Conservation (phyloP, 2,797 vertebrate genomes). For the Neosilurus hyrtlii region DNA sequence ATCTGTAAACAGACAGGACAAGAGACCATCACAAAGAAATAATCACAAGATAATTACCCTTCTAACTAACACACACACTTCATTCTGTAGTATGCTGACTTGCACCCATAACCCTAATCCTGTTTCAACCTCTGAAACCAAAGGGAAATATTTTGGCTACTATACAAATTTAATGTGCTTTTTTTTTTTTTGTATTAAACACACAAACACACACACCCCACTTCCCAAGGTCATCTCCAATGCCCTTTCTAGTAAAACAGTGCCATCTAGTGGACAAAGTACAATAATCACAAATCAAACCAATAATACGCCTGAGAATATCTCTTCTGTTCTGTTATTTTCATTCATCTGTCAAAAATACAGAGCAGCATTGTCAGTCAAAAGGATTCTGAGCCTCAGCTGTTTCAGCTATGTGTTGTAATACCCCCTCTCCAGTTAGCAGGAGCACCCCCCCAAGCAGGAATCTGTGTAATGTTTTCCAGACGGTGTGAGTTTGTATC, state of each 20-base stretch:
- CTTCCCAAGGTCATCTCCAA: conserved; percentile 30
- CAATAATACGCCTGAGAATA: background rate
- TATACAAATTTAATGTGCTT: background rate
- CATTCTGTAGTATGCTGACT: background rate
- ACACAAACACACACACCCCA: background rate
- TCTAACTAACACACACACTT: background rate
- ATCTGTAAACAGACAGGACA: background rate
- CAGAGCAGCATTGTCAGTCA: background rate
- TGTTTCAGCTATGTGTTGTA: conserved; percentile 19
- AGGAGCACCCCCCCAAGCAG: conserved; percentile 37
- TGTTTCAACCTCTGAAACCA: background rate
- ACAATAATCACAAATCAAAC: background rate
- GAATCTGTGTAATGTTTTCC: conserved; percentile 74
- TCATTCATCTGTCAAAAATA: background rate
- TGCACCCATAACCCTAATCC: background rate
- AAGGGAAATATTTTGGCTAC: background rate
- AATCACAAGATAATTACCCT: background rate
- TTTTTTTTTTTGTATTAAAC: background rate
- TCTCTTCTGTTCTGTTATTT: background rate
- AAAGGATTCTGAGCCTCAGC: background rate
- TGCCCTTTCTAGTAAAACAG: conserved; percentile 17
- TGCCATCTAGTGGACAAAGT: conserved; percentile 42
- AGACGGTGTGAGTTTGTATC: conserved; percentile 58
- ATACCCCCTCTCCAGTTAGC: background rate
- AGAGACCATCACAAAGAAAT: background rate